Conservation (phyloP, 1,140 invertebrate genomes). For the Drosophila lacteicornis region DNA sequence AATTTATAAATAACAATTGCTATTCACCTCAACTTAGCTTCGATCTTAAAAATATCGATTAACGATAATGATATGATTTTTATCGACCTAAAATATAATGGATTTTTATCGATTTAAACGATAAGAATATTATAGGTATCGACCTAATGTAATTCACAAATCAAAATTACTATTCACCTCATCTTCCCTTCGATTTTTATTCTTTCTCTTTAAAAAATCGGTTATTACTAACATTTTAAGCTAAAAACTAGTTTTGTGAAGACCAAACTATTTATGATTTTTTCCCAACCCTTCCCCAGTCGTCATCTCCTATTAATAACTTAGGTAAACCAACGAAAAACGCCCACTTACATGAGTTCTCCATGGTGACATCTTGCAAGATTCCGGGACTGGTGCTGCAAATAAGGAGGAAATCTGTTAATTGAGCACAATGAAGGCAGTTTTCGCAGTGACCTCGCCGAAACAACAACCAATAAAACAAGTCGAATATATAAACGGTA, state of each 20-base stretch:
- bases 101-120: too few species aligned
- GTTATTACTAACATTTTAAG: not conserved
- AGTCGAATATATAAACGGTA: constrained; percentile 28
- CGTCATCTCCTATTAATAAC: not conserved
- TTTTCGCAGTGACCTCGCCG: constrained; percentile 34
- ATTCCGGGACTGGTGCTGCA: constrained; percentile 86
- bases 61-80: too few species aligned
- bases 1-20: too few species aligned
- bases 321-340: too few species aligned
- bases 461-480: constrained; percentile 35
- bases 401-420: constrained; percentile 68
- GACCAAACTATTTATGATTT: not conserved
- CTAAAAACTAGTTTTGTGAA: not conserved
- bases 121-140: too few species aligned
- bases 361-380: constrained; percentile 86
- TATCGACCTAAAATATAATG: too few species aligned
- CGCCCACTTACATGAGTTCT: constrained; percentile 79
- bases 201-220: too few species aligned
- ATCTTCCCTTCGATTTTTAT: not conserved
- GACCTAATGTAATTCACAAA: not conserved
- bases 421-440: constrained; percentile 27
- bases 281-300: too few species aligned
- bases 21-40: too few species aligned
- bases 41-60: too few species aligned
- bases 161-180: not conserved